Evolutionary conservation across 2,888 invertebrate species (phyloP), one percentile per base, ranked within the genome.

Genomic region (Tyria jacobaeae): DNA sequence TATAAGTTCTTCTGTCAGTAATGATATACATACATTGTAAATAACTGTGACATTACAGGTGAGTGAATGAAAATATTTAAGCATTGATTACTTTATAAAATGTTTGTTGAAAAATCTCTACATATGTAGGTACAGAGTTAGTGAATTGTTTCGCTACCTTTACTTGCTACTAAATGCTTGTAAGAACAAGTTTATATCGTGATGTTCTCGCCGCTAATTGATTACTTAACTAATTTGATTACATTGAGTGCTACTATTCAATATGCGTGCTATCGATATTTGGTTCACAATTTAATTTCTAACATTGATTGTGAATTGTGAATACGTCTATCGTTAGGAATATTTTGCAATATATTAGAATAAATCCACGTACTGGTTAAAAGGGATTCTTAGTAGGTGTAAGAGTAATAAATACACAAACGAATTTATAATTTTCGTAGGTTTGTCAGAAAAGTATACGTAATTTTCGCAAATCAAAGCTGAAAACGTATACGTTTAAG

Each of bases 161-260:
- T 64, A 75, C 53, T 70, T 67, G 57, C 51, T 60, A 60, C 56
- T 60, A 62, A 75, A 75, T 64, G 58, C 66, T 60, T 44, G 53
- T 48, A 62, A 39, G 44, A 64, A 57, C 27, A 37, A 60, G 64
- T 66, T 60, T 61, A 49, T 66, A 60, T 73, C 60, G 57, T 54
- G 25, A 47, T 56, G 39, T 47, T 60, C 44, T 55, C 49, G 49
- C 56, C 27, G 52, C 50, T 66, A 64, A 76, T 73, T 78, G 65
- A 76, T 77, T 69, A 73, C 49, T 66, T 66, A 53, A 55, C 68
- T 73, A 70, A 76, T 76, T 73, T 54, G 71, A 76, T 78, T 71
- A 66, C 62, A 66, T 55, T 49, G 66, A 71, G 66, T 75, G 68
- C 52, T 27, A 31, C 10, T 57, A 51, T 67, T 69, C 68, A 56